These are phyloP conservation scores for Gobio gobio DNA, from an alignment of 2,113 vertebrate genomes.

Conservation along the genomic window DNA sequence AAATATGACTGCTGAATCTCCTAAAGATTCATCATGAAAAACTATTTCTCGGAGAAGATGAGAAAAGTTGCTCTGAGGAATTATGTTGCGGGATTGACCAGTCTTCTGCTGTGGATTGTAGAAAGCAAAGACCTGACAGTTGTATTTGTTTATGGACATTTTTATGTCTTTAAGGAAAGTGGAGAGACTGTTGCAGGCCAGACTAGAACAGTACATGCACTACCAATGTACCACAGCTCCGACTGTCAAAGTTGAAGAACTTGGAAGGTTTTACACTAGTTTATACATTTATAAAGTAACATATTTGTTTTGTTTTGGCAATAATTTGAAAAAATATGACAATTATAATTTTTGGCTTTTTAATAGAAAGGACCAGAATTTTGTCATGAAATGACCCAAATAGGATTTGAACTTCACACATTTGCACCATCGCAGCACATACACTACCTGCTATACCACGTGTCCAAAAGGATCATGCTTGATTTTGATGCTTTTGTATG, in stretches of 20 bases:
- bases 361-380: background rate
- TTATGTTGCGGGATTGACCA: constrained; percentile 2
- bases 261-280: no score
- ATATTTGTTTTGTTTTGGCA: no score
- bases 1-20: constrained; percentile 78
- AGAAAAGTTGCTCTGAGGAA: constrained; percentile 59
- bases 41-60: constrained; percentile 75
- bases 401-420: background rate
- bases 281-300: no score
- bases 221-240: background rate
- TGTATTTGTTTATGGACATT: background rate
- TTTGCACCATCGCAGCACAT: background rate
- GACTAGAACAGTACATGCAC: background rate
- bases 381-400: background rate
- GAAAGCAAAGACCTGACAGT: background rate
- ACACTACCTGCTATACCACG: background rate
- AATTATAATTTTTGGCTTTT: background rate
- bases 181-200: background rate
- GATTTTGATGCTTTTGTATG: background rate
- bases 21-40: constrained; percentile 77
- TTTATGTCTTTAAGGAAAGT: background rate
- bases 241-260: background rate
- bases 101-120: background rate
- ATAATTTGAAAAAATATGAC: no score
- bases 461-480: background rate